Percentiles rank a stretch among this genome's conserved stretches.
These are phyloP conservation scores for Sula dactylatra DNA, from an alignment of 2,113 vertebrate genomes.

Conservation along the genomic window DNA sequence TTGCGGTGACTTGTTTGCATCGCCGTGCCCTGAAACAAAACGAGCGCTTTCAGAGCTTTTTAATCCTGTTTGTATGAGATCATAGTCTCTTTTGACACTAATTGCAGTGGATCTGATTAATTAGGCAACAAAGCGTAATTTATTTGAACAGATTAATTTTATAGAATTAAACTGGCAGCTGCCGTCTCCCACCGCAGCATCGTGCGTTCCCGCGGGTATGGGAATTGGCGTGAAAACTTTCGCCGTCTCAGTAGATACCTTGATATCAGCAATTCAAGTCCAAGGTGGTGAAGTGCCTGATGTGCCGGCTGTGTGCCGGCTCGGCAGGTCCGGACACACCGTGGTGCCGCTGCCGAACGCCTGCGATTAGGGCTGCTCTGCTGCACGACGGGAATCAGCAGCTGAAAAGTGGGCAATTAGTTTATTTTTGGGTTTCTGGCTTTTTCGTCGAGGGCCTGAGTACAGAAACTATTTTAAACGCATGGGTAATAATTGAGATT, in stretches of 20 bases:
- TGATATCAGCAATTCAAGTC: neutral
- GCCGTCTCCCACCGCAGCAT: neutral
- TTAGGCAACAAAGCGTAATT: neutral
- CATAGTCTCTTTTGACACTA: neutral
- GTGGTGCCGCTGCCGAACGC: neutral
- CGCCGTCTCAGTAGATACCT: neutral
- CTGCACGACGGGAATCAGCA: rapidly evolving
- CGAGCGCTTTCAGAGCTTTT: neutral
- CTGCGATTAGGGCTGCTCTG: neutral
- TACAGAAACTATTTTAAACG: neutral
- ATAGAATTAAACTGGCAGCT: neutral
- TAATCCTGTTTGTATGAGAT: neutral
- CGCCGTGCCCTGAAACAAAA: neutral
- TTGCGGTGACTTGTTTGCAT: neutral
- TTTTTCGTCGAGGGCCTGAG: neutral
- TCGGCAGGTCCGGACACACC: neutral
- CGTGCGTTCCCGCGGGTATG: neutral
- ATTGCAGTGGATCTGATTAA: slow-evolving; percentile 34
- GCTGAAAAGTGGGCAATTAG: neutral
- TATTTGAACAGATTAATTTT: neutral
- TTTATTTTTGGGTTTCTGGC: neutral
- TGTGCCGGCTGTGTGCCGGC: neutral
- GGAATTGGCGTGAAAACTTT: neutral
- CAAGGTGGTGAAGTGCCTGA: neutral
- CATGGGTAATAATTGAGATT: neutral